These are phyloP conservation scores for Cheilosia scutellata DNA, from an alignment of 2,888 invertebrate species.

Conservation along the genomic window DNA sequence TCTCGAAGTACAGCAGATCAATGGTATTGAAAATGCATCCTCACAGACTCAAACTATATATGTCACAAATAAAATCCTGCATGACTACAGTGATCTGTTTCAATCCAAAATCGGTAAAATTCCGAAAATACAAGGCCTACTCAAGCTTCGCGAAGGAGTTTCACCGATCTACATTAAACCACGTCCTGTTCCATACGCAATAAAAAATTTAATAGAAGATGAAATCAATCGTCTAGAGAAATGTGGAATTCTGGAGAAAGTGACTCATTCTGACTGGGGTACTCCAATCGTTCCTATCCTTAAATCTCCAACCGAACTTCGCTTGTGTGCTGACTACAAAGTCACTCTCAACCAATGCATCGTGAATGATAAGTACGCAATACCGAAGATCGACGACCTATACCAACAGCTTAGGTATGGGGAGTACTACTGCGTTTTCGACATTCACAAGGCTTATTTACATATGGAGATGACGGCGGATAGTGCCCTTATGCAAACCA, in stretches of 20 bases:
- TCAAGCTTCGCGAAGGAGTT: not conserved
- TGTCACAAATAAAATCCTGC: not conserved
- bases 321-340: constrained; percentile 37
- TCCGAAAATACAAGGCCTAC: not conserved
- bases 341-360: constrained; percentile 42
- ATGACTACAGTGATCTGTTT: not conserved
- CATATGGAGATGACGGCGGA: constrained; percentile 17
- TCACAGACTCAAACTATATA: not conserved
- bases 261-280: constrained; percentile 39
- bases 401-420: constrained; percentile 33
- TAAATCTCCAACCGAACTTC: constrained; percentile 1
- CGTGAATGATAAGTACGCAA: constrained; percentile 35
- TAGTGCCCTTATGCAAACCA: too few species aligned
- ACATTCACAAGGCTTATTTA: constrained; percentile 33
- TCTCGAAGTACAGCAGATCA: not conserved
- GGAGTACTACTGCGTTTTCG: constrained; percentile 28
- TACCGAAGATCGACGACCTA: constrained; percentile 16
- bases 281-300: constrained; percentile 47
- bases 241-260: constrained; percentile 25
- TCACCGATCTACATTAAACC: constrained; percentile 7
- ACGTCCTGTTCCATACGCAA: constrained; percentile 27
- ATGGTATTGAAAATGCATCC: not conserved
- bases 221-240: constrained; percentile 40
- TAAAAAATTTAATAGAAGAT: constrained; percentile 21
- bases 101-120: not conserved